phyloP scores from a whole-genome alignment of 2,888 invertebrate species.

The Notodonta ziczac region DNA sequence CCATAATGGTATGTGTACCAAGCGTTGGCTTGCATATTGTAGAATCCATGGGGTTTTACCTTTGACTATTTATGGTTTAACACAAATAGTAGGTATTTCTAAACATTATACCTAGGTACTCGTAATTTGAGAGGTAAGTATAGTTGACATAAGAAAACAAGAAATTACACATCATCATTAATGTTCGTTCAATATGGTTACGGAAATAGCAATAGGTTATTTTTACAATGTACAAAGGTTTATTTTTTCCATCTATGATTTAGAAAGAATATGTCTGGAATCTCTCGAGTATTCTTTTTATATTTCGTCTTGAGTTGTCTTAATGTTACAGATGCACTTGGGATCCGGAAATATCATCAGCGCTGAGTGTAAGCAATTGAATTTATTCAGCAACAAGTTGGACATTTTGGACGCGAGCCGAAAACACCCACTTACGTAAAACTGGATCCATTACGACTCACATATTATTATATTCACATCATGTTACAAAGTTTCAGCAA shows the following conservation, averaged over 20 bases:
- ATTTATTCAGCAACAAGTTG: conserved; percentile 21
- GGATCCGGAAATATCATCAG: conserved; percentile 8
- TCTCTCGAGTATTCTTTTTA: too few relatives aligned
- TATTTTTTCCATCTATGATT: too few relatives aligned
- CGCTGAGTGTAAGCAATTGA: conserved; percentile 8
- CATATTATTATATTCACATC: conserved; percentile 18
- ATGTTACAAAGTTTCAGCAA: conserved; percentile 6
- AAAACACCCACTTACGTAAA: conserved; percentile 27
- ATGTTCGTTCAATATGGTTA: neutral
- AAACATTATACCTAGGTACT: too few relatives aligned
- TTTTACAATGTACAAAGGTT: neutral
- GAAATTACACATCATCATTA: too few relatives aligned
- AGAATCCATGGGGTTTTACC: too few relatives aligned
- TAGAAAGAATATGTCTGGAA: neutral
- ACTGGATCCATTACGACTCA: conserved; percentile 20
- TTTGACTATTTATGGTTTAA: too few relatives aligned
- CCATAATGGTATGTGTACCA: too few relatives aligned
- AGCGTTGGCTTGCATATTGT: too few relatives aligned
- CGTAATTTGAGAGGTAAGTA: too few relatives aligned
- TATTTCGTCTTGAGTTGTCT: neutral
- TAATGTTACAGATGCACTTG: neutral
- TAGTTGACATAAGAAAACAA: too few relatives aligned
- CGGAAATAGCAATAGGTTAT: neutral
- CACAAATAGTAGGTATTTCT: too few relatives aligned
- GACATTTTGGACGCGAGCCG: conserved; percentile 33